These are phyloP conservation scores for Scomber japonicus DNA, from an alignment of 2,113 vertebrate genomes.

Conservation along the genomic window DNA sequence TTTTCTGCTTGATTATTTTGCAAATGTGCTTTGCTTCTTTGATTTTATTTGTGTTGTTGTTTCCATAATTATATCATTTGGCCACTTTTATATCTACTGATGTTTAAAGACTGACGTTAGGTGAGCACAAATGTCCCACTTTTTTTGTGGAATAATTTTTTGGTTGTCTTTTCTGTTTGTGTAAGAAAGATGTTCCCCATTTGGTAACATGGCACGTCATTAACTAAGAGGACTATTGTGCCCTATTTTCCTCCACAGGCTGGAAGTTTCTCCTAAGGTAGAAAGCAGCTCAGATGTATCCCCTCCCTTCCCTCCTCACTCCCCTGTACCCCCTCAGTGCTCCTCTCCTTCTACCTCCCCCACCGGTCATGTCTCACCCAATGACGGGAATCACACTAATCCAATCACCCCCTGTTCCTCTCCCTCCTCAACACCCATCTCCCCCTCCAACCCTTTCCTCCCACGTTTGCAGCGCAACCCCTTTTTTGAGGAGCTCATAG, in stretches of 20 bases:
- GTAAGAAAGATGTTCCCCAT: conserved; percentile 67
- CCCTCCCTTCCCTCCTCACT: conserved; percentile 83
- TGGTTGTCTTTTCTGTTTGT: conserved; percentile 65
- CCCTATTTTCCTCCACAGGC: conserved; percentile 96
- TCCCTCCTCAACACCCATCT: conserved; percentile 79
- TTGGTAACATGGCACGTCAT: conserved; percentile 77
- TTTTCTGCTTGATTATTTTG: conserved; percentile 75
- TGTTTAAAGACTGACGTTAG: conserved; percentile 26
- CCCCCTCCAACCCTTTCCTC: conserved; percentile 92
- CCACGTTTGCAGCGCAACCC: conserved; percentile 90
- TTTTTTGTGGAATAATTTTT: conserved; percentile 40
- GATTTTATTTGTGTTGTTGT: conserved; percentile 45
- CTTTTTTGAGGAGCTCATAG: conserved; percentile 94
- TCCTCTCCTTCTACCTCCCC: conserved; percentile 78
- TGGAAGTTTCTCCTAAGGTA: conserved; percentile 98
- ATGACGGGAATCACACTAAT: conserved; percentile 73
- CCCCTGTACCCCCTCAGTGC: conserved; percentile 74
- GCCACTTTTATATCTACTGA: conserved; percentile 41
- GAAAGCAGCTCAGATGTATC: conserved; percentile 93
- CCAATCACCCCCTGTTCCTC: conserved; percentile 76
- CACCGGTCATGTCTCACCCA: conserved; percentile 70
- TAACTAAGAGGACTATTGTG: conserved; percentile 95
- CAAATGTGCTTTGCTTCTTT: conserved; percentile 65
- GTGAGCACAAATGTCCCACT: conserved; percentile 3
- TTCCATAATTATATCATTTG: conserved; percentile 60